Evolutionary conservation across 2,888 invertebrate species (phyloP).

Genomic region (Xestia sexstrigata): DNA sequence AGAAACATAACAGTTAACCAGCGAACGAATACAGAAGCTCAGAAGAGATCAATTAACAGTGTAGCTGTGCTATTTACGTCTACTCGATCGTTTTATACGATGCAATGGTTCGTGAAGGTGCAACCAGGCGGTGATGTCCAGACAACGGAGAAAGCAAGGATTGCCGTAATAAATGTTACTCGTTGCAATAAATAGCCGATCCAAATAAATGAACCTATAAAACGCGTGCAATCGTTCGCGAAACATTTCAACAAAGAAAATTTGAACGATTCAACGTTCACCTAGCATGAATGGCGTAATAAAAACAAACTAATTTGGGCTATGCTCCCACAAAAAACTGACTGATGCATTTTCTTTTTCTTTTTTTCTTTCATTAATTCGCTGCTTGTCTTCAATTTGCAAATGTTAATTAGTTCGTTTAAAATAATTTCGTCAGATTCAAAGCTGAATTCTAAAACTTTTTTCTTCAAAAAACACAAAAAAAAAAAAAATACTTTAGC

Average conservation of each 20-base stretch:
- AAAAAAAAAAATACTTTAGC: no score
- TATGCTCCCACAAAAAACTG: neutral
- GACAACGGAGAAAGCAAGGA: constrained; percentile 77
- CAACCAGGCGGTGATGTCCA: constrained; percentile 63
- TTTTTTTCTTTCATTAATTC: constrained; percentile 30
- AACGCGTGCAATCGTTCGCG: constrained; percentile 9
- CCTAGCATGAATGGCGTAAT: constrained; percentile 15
- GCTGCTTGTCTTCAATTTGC: constrained; percentile 29
- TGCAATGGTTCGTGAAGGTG: constrained; percentile 61
- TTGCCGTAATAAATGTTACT: constrained; percentile 74
- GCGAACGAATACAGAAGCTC: constrained; percentile 50
- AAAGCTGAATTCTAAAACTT: neutral
- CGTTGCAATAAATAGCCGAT: constrained; percentile 70
- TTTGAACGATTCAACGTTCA: constrained; percentile 18
- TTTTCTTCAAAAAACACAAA: no score
- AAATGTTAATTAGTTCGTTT: constrained; percentile 19
- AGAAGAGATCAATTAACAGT: constrained; percentile 65
- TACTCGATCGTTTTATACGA: constrained; percentile 56
- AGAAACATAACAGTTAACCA: constrained; percentile 24
- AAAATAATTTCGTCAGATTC: constrained; percentile 4
- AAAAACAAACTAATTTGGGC: constrained; percentile 24
- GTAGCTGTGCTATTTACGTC: constrained; percentile 74
- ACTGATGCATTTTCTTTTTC: constrained; percentile 21
- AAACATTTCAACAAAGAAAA: constrained; percentile 38
- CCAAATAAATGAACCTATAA: constrained; percentile 41